Percentiles rank a stretch among this genome's conserved stretches.
Conservation (phyloP, 2,113 vertebrate species). For the Girardinichthys multiradiatus region DNA sequence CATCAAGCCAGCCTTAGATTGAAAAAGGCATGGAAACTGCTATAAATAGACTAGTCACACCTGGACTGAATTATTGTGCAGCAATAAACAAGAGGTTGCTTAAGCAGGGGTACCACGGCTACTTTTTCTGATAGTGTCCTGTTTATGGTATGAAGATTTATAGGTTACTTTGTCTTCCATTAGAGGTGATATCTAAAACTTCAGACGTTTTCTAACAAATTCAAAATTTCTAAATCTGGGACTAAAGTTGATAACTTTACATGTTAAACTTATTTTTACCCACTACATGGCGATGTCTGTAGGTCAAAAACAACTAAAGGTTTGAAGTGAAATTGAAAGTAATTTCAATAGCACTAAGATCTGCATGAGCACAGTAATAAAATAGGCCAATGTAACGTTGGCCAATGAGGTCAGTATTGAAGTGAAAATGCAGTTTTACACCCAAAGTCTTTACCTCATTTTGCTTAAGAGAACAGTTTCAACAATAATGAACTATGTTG, state of each 20-base stretch:
- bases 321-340: conserved; percentile 1
- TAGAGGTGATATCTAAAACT: neutral
- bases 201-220: neutral
- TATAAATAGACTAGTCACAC: too few species aligned
- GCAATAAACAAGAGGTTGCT: too few species aligned
- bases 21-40: too few species aligned
- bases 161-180: neutral
- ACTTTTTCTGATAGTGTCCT: too few species aligned
- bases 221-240: neutral
- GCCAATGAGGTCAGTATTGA: neutral
- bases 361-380: neutral
- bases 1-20: too few species aligned
- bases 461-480: neutral
- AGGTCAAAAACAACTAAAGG: neutral
- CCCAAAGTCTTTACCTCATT: neutral
- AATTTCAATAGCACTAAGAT: conserved; percentile 9
- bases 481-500: neutral
- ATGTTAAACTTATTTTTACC: neutral
- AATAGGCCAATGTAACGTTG: neutral
- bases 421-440: neutral
- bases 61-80: too few species aligned
- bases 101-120: too few species aligned
- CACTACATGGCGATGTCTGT: conserved; percentile 52
- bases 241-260: neutral
- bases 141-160: too few species aligned